Percentiles rank a stretch among this genome's conserved stretches.
phyloP scores from a whole-genome alignment of 2,797 vertebrate genomes.

The Poeciliopsis gracilis region DNA sequence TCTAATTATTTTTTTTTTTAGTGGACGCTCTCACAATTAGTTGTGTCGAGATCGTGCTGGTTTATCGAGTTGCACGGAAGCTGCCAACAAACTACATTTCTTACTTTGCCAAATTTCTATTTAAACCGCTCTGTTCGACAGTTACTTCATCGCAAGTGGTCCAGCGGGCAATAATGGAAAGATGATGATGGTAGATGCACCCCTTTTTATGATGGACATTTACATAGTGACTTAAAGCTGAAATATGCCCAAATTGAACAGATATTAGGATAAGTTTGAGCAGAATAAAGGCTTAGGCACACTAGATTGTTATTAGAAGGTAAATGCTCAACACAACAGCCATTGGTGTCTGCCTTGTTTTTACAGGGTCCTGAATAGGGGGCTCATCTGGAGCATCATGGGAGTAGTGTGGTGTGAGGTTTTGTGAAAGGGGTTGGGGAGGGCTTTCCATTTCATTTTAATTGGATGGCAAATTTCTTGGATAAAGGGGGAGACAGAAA shows the following conservation, averaged over 20 bases:
- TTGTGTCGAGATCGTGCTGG: slow-evolving; percentile 29
- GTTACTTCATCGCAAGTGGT: slow-evolving; percentile 25
- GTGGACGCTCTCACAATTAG: slow-evolving; percentile 16
- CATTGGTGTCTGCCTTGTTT: slow-evolving; percentile 67
- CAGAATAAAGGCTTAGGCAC: slow-evolving; percentile 55
- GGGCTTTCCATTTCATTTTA: slow-evolving; percentile 70
- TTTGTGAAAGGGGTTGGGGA: slow-evolving; percentile 13
- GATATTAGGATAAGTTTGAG: slow-evolving; percentile 46
- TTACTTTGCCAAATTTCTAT: slow-evolving; percentile 28
- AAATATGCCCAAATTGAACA: slow-evolving; percentile 29
- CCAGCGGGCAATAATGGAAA: slow-evolving; percentile 13
- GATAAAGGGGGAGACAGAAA: slow-evolving; percentile 63
- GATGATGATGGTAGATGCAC: slow-evolving; percentile 3
- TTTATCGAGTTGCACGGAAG: slow-evolving; percentile 35
- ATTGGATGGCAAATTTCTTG: slow-evolving; percentile 72
- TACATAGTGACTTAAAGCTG: slow-evolving; percentile 37
- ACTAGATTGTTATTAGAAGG: slow-evolving; percentile 47
- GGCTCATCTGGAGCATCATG: slow-evolving; percentile 42
- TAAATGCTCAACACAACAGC: slow-evolving; percentile 36
- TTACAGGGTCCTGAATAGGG: slow-evolving; percentile 25
- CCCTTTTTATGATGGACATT: slow-evolving; percentile 14
- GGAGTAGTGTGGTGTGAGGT: slow-evolving; percentile 35
- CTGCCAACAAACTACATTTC: neutral
- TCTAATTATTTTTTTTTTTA: slow-evolving; percentile 33
- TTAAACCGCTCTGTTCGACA: slow-evolving; percentile 11